Base-by-base conservation (phyloP, 1,140 invertebrate genomes). In the Ceratoteleas bidentatus region DNA sequence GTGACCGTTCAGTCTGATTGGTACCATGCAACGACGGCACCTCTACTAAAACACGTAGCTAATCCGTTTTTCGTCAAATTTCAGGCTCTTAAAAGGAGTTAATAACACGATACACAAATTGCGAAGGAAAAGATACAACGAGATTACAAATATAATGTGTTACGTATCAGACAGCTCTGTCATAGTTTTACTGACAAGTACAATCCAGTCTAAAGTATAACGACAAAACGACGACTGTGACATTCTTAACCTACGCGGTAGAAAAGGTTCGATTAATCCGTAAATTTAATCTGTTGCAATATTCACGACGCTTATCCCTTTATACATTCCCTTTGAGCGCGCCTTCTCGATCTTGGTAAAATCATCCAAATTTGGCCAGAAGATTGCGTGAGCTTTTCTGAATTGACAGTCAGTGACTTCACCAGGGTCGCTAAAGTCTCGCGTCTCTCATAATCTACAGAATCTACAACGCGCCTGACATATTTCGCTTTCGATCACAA, bases 181-280 rank as follows among this genome's bases (percentile, higher is more conserved):
- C 34, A 68, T 75, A 69, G 64, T 78, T 54, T 69, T 52, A 76
- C 45, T 69, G 53, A 77, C 57, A 78, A 70, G 72, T 84, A 80
- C 74, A 78, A 57, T 80, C 68, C 68, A 83, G 57, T 85, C 80
- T 83, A 81, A 77, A 83, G 54, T 77, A 82, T 77, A 80, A 72
- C 60, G 73, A 85, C 62, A 45, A 82, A 82, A 83, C 76, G 73
- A 79, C 73, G 70, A 84, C 56, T 74, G 66, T 76, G 74, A 84
- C 76, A 83, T 65, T 81, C 78, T 85, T 85, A 85, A 77, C 9
- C 78, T 86, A 82, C 73, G 72, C 85, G 72, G 85, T 86, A 83
- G 76, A 86, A 86, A 85, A 86, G 45, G 73, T 82, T 79, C 68
- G 72, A 82, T 74, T 73, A 64, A 80, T 72, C 74, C 74, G 53